Percentiles rank a stretch among this genome's conserved stretches.
These are phyloP conservation scores for Epizoanthus fatuus DNA, from an alignment of 92 coral and sea anemone genomes.

Conservation along the genomic window DNA sequence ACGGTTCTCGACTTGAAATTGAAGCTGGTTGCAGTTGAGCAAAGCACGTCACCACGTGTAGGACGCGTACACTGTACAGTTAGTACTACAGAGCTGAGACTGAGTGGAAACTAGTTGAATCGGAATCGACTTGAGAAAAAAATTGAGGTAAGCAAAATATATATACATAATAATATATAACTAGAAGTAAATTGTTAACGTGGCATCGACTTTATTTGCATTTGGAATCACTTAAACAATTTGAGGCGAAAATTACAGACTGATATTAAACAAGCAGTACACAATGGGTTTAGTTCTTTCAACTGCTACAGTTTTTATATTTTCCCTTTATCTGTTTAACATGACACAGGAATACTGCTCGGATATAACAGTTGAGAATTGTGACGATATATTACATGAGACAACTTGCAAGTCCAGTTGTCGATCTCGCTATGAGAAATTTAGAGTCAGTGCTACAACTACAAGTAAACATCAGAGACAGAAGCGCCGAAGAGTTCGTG, in stretches of 20 bases:
- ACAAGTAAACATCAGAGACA: background rate
- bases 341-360: conserved; percentile 1
- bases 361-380: background rate
- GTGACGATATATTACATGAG: background rate
- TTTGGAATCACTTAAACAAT: background rate
- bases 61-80: no score
- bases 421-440: conserved; percentile 1
- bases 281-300: background rate
- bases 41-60: no score
- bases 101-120: no score
- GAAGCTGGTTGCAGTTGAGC: no score
- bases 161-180: background rate
- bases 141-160: conserved; percentile 14
- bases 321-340: background rate
- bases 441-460: background rate
- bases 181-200: conserved; percentile 7
- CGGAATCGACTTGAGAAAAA: background rate
- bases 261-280: no score
- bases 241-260: no score
- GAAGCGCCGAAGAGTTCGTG: background rate
- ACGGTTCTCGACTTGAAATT: conserved; percentile 28
- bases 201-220: background rate
- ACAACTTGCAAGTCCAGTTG: background rate
- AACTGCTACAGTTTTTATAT: background rate
- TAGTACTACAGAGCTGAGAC: no score